Evolutionary conservation across 2,888 invertebrate genomes (phyloP), one percentile per base, ranked within the genome.

Genomic region (Ethmia dodecea): DNA sequence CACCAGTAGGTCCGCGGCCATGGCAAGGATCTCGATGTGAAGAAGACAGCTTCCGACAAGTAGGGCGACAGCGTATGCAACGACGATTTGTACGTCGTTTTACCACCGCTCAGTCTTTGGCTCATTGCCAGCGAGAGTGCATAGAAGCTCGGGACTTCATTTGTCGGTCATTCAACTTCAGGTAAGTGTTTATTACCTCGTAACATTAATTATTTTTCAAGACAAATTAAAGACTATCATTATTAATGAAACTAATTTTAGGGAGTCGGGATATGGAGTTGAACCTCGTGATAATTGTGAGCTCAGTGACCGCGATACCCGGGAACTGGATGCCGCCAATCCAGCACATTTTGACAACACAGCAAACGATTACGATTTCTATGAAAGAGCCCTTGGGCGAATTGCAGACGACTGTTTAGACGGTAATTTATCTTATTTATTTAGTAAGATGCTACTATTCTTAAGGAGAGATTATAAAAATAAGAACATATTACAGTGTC

Each of bases 111-210:
- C 90, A 92, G 16, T 92, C 93, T 0, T 72, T 96, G 56, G 89
- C 90, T 1, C 92, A 94, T 43, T 96, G 96, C 70, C 94, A 96
- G 74, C 87, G 93, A 40, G 95, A 94, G 63, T 96, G 96, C 68
- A 89, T 92, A 26, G 94, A 94, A 57, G 91, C 92, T 16, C 88
- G 93, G 51, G 94, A 94, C 60, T 96, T 96, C 65, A 88, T 92
- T 37, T 96, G 96, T 60, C 88, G 94, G 64, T 93, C 95, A 20
- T 96, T 96, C 75, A 96, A 95, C 79, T 96, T 90, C 77, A 92
- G 93, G 91, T 93, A 77, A 45, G 39, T 39, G 28, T 33, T 8
- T 5, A 8, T 18, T 18, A 18, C 18, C 5, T n/a, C n/a, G n/a
- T n/a, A n/a, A n/a, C n/a, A n/a, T n/a, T n/a, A n/a, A n/a, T n/a